Evolutionary conservation across 1,140 invertebrate genomes (phyloP).

Genomic region (Drosophila yakuba): DNA sequence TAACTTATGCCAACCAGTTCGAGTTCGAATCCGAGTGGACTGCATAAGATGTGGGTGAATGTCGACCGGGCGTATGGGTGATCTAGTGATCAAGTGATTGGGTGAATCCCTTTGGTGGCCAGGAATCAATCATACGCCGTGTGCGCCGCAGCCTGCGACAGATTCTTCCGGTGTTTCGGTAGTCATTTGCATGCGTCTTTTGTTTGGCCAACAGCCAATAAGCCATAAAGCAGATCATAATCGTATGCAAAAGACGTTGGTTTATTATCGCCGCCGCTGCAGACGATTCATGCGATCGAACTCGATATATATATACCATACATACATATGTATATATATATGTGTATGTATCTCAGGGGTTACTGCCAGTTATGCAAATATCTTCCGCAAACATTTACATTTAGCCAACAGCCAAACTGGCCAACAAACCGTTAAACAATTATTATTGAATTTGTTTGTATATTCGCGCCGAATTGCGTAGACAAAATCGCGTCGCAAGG

Average conservation of each 20-base stretch:
- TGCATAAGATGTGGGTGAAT: constrained; percentile 44
- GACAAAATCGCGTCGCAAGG: constrained; percentile 23
- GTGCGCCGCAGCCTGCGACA: constrained; percentile 15
- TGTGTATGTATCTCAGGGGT: neutral
- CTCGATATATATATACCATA: no score
- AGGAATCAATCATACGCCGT: constrained; percentile 64
- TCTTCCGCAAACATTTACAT: constrained; percentile 80
- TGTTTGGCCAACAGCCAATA: constrained; percentile 42
- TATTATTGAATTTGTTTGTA: constrained; percentile 60
- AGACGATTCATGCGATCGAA: constrained; percentile 31
- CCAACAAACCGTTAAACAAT: constrained; percentile 71
- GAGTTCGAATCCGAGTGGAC: constrained; percentile 27
- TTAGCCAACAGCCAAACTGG: constrained; percentile 47
- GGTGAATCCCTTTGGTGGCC: constrained; percentile 34
- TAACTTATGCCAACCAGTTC: constrained; percentile 27
- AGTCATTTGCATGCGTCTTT: constrained; percentile 44
- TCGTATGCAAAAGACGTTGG: constrained; percentile 61
- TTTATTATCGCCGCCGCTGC: constrained; percentile 55
- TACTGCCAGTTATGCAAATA: constrained; percentile 65
- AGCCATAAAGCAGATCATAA: constrained; percentile 39
- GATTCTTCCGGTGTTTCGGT: constrained; percentile 43
- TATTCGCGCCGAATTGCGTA: constrained; percentile 31
- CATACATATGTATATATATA: neutral
- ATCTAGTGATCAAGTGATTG: neutral
- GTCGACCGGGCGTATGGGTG: constrained; percentile 10